phyloP scores from a whole-genome alignment of 2,888 invertebrate genomes.

The Limnephilus auricula region DNA sequence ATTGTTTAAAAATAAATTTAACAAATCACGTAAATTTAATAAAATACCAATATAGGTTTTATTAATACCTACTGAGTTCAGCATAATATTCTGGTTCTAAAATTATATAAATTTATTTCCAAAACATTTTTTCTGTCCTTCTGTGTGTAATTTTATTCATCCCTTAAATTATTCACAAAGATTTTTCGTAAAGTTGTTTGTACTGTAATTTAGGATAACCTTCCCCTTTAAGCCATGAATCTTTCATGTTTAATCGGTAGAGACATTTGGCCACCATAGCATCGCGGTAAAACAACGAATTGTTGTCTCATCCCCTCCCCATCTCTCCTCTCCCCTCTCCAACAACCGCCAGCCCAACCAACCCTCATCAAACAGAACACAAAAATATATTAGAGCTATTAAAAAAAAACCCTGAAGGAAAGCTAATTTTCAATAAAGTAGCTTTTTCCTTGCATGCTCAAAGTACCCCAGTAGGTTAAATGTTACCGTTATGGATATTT shows the following conservation, averaged over 20 bases:
- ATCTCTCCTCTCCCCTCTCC: too few relatives aligned
- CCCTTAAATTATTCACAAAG: not conserved
- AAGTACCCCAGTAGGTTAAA: constrained; percentile 53
- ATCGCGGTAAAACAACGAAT: constrained; percentile 43
- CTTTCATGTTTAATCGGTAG: constrained; percentile 27
- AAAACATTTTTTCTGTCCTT: not conserved
- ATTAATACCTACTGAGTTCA: too few relatives aligned
- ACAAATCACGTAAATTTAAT: not conserved
- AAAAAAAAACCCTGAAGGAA: constrained; percentile 55
- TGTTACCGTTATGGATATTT: constrained; percentile 63
- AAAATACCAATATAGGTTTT: too few relatives aligned
- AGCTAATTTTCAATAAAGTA: constrained; percentile 65
- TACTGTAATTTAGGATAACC: constrained; percentile 10
- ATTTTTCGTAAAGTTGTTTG: not conserved
- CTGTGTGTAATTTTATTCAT: not conserved
- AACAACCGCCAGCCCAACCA: not conserved
- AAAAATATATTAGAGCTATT: constrained; percentile 54
- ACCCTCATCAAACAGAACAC: constrained; percentile 38
- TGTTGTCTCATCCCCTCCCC: not conserved
- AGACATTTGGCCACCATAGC: not conserved
- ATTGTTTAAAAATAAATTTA: not conserved
- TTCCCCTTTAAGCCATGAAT: constrained; percentile 25
- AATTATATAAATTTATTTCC: not conserved
- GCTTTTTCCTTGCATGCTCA: constrained; percentile 40
- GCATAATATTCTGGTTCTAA: too few relatives aligned